Percentiles rank a stretch among this genome's conserved stretches.
Conservation (phyloP, 2,888 invertebrate genomes). For the Lucinisca nassula region DNA sequence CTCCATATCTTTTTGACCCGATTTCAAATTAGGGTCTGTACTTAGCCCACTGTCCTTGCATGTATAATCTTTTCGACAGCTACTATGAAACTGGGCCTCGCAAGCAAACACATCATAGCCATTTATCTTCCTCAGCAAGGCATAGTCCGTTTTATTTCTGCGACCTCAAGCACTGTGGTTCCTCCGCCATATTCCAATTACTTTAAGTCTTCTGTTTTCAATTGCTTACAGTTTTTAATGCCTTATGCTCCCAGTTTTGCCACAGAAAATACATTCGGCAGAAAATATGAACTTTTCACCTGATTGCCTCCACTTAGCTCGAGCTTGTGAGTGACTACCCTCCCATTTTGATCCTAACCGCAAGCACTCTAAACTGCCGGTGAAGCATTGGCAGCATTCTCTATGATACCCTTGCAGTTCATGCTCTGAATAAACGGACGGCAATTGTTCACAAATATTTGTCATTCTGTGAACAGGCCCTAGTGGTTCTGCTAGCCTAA, state of each 20-base stretch:
- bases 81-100: no score
- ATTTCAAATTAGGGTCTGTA: not conserved
- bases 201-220: slow-evolving; percentile 2
- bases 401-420: slow-evolving; percentile 10
- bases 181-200: slow-evolving; percentile 13
- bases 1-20: not conserved
- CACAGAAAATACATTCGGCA: slow-evolving; percentile 14
- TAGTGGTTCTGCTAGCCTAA: not conserved
- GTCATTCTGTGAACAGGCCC: not conserved
- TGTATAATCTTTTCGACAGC: not conserved
- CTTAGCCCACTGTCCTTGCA: not conserved
- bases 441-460: not conserved
- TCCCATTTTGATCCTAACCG: not conserved
- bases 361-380: not conserved
- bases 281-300: not conserved
- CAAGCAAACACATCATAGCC: slow-evolving; percentile 33
- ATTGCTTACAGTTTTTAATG: not conserved
- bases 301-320: not conserved
- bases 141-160: not conserved
- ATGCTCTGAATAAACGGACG: not conserved
- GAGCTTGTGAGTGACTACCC: not conserved
- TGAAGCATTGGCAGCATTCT: slow-evolving; percentile 4
- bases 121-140: not conserved
- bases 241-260: not conserved
- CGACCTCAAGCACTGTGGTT: not conserved